Base-by-base conservation (phyloP, 2,113 vertebrate genomes). In the Athene cunicularia region DNA sequence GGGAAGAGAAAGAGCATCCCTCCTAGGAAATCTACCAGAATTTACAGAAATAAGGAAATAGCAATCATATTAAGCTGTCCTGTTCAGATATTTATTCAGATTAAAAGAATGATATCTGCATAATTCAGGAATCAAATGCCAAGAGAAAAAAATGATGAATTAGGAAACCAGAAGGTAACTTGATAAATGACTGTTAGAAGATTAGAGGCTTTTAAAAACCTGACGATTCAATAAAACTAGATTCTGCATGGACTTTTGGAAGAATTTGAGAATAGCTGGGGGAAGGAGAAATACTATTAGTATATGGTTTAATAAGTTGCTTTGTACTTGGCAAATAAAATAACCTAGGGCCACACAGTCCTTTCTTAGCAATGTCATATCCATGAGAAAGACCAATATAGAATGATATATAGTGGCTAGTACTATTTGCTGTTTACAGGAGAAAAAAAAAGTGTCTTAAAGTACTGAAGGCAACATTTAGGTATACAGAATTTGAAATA, bases 21-120 rank as follows among this genome's bases (percentile, higher is more conserved):
- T 96, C 74, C 28, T 64, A 76, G 66, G 73, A 96, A 96, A 87
- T 82, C 32, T 81, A 62, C 28, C 39, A 55, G 41, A 86, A 93
- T 82, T 84, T 91, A 63, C 33, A 88, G 75, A 88, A 90, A 86
- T 77, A 94, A 92, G 52, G 64, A 94, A 95, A 90, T 52, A 71
- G 22, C 21, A 83, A 66, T 90, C 86, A 81, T 82, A 70, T 71
- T 80, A 70, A 66, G 26, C 41, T 52, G 37, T 80, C 41, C 37
- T 91, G 23, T 70, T 95, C 88, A 82, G 55, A 33, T 86, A 80
- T 77, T 91, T 96, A 73, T 92, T 95, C 86, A 49, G 41, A 85
- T 91, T 5, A 92, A 93, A 95, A 74, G 10, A 89, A 67, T 75
- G 21, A 70, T 95, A 89, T 43, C 56, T 93, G 33, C 43, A 73